phyloP scores from a whole-genome alignment of 2,888 invertebrate species.

The Andrena minutula region DNA sequence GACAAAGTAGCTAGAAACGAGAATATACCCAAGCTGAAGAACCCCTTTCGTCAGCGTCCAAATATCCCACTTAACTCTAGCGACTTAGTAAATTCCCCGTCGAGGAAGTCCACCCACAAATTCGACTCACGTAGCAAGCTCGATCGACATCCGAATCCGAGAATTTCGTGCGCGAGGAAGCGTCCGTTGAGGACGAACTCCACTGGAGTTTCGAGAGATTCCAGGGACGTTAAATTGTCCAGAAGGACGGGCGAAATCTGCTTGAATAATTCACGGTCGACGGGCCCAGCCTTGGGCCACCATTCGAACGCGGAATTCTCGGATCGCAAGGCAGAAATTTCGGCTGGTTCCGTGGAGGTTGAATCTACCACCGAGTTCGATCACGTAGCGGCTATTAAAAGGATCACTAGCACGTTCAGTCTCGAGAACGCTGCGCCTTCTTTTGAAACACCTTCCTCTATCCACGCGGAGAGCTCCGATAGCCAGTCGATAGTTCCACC shows the following conservation, averaged over 20 bases:
- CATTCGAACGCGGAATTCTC: conserved; percentile 37
- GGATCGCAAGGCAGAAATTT: conserved; percentile 10
- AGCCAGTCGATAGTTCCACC: background rate
- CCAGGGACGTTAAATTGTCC: background rate
- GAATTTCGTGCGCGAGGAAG: conserved; percentile 2
- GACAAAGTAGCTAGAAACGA: background rate
- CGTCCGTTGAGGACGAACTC: background rate
- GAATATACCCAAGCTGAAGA: background rate
- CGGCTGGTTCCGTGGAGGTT: conserved; percentile 24
- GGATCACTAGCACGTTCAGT: conserved; percentile 33
- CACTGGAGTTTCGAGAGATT: background rate
- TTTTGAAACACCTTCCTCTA: background rate
- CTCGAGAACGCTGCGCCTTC: background rate
- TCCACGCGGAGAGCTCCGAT: background rate
- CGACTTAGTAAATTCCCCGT: background rate
- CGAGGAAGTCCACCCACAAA: background rate
- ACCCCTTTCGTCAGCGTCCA: background rate
- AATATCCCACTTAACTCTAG: background rate
- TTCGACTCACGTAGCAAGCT: background rate
- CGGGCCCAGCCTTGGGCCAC: conserved; percentile 37
- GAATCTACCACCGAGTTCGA: conserved; percentile 43
- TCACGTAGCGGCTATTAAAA: conserved; percentile 51
- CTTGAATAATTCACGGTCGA: conserved; percentile 61
- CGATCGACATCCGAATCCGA: conserved; percentile 12
- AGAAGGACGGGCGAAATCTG: conserved; percentile 17